Percentiles rank a stretch among this genome's conserved stretches.
phyloP scores from a whole-genome alignment of 2,113 vertebrate species.

The Phoenicopterus ruber region DNA sequence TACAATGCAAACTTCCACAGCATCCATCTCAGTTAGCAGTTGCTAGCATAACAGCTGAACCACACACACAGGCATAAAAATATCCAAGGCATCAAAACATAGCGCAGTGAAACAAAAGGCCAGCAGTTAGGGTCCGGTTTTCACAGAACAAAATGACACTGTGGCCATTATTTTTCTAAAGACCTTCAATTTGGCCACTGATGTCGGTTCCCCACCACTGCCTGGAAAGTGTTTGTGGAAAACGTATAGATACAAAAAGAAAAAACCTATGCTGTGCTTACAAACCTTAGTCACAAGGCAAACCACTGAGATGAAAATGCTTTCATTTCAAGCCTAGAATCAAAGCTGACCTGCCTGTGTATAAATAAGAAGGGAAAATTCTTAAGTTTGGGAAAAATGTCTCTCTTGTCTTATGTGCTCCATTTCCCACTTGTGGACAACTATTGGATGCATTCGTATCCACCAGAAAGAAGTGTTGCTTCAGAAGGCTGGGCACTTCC shows the following conservation, averaged over 20 bases:
- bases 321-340: background rate
- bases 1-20: constrained; percentile 60
- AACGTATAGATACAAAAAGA: background rate
- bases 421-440: background rate
- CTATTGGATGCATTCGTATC: background rate
- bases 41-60: constrained; percentile 64
- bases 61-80: background rate
- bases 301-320: background rate
- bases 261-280: background rate
- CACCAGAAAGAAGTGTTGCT: background rate
- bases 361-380: background rate
- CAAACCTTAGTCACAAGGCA: background rate
- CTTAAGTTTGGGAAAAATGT: background rate
- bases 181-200: background rate
- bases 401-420: background rate
- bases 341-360: background rate
- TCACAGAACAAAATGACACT: background rate
- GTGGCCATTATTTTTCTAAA: background rate
- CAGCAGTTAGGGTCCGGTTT: background rate
- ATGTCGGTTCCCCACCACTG: background rate
- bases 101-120: background rate
- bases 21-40: constrained; percentile 40
- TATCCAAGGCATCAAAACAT: constrained; percentile 3
- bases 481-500: background rate
- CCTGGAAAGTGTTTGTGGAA: background rate